A percentile compares a stretch with the other conserved stretches of the same genome.
Evolutionary conservation across 1,140 invertebrate genomes (phyloP).

Genomic region (Eurytemora carolleeae): DNA sequence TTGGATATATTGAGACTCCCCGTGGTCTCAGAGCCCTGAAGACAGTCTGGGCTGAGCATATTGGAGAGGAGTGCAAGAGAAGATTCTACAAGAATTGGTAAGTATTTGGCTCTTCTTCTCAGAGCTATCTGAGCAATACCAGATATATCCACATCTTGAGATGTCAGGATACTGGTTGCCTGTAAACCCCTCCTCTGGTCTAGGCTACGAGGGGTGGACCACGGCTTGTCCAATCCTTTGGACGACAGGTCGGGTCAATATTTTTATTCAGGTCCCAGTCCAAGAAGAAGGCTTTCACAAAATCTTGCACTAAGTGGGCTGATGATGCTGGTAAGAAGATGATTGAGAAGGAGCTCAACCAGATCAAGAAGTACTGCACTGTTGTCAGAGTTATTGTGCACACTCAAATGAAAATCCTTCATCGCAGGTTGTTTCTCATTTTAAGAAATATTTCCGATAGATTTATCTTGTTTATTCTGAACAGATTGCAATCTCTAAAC

Average conservation of each 20-base stretch:
- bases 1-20: constrained; percentile 97
- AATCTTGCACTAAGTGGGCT: constrained; percentile 94
- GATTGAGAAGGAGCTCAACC: constrained; percentile 87
- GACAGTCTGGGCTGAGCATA: constrained; percentile 95
- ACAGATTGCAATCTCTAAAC: too few species aligned
- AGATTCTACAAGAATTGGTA: constrained; percentile 99
- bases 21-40: constrained; percentile 80
- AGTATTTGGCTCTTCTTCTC: too few species aligned
- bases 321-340: constrained; percentile 87
- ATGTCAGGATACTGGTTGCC: neutral
- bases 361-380: constrained; percentile 95
- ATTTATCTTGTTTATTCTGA: too few species aligned
- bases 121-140: too few species aligned
- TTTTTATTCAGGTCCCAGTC: constrained; percentile 69
- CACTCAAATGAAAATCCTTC: constrained; percentile 94
- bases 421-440: too few species aligned
- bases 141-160: too few species aligned
- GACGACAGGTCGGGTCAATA: constrained; percentile 18
- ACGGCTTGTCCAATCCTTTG: constrained; percentile 17
- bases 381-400: constrained; percentile 90
- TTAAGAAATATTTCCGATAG: too few species aligned
- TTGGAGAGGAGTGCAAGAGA: constrained; percentile 90
- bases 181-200: neutral
- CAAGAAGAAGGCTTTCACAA: constrained; percentile 99
- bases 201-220: constrained; percentile 12